phyloP scores from a whole-genome alignment of 2,113 vertebrate genomes.

The Argyrosomus japonicus region DNA sequence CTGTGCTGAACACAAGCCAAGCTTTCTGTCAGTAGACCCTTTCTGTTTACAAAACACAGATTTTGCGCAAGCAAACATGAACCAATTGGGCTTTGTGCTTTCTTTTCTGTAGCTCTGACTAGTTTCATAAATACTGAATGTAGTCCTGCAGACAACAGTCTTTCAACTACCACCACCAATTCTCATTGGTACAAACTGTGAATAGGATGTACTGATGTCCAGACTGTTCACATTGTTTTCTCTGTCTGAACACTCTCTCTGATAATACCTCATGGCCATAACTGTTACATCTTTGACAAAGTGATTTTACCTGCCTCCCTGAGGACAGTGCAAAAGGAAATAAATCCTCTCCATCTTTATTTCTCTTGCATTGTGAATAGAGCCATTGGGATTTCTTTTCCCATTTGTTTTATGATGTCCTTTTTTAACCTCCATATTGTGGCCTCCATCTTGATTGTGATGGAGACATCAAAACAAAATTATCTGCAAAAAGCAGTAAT shows the following conservation, averaged over 20 bases:
- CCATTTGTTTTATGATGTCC: constrained; percentile 16
- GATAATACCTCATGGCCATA: constrained; percentile 20
- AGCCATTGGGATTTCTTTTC: neutral
- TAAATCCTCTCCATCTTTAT: neutral
- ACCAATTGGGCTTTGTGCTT: constrained; percentile 7
- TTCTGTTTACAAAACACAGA: neutral
- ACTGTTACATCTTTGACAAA: constrained; percentile 25
- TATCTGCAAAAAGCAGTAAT: constrained; percentile 27
- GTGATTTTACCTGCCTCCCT: constrained; percentile 3
- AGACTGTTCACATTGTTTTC: constrained; percentile 11
- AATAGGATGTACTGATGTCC: neutral
- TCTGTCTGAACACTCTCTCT: neutral
- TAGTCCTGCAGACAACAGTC: neutral
- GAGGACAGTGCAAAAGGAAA: constrained; percentile 9
- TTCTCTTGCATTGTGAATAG: neutral
- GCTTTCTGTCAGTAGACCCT: neutral
- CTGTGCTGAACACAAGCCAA: neutral
- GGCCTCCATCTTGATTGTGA: constrained; percentile 8
- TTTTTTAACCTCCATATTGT: constrained; percentile 14
- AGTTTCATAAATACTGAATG: neutral
- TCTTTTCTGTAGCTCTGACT: constrained; percentile 3
- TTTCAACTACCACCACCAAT: constrained; percentile 7
- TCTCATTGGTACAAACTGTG: constrained; percentile 8
- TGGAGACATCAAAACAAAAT: constrained; percentile 24
- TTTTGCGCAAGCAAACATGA: neutral